Percentiles rank a stretch among this genome's conserved stretches.
These are phyloP conservation scores for Tragelaphus strepsiceros DNA, from an alignment of 2,113 vertebrate genomes.

Conservation along the genomic window DNA sequence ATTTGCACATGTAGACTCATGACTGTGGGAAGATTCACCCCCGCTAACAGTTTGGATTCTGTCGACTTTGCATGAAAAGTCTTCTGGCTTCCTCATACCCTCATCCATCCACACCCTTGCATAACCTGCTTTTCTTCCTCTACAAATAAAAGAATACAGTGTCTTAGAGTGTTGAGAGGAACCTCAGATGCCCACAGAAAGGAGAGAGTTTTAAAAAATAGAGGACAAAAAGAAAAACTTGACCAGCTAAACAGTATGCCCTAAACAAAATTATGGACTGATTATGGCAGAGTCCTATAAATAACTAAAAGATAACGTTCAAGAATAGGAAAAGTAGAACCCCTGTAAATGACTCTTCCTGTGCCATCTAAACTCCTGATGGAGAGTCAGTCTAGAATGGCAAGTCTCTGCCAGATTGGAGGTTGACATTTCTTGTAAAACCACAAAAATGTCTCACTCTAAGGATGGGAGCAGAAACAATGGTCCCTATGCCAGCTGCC, in stretches of 20 bases:
- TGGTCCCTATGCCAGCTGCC: background rate
- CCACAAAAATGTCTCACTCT: background rate
- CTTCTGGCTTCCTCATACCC: background rate
- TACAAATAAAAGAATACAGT: background rate
- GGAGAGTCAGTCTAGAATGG: background rate
- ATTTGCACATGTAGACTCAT: slow-evolving; percentile 38
- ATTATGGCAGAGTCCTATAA: background rate
- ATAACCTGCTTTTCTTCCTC: slow-evolving; percentile 7
- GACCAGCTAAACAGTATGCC: background rate
- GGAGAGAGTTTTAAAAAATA: background rate
- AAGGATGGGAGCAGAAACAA: background rate
- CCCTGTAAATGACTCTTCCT: background rate
- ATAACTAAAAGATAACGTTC: background rate
- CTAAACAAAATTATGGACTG: background rate
- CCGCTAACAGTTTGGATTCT: background rate
- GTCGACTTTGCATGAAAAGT: background rate
- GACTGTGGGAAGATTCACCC: background rate
- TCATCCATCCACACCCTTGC: background rate
- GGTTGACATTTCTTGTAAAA: background rate
- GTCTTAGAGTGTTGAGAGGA: background rate
- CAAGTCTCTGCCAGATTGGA: background rate
- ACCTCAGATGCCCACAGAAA: background rate
- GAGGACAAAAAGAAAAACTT: background rate
- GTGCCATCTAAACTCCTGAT: background rate
- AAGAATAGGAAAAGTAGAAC: background rate